Conservation (phyloP, 2,797 vertebrate species). For the Cheirogaleus major region DNA sequence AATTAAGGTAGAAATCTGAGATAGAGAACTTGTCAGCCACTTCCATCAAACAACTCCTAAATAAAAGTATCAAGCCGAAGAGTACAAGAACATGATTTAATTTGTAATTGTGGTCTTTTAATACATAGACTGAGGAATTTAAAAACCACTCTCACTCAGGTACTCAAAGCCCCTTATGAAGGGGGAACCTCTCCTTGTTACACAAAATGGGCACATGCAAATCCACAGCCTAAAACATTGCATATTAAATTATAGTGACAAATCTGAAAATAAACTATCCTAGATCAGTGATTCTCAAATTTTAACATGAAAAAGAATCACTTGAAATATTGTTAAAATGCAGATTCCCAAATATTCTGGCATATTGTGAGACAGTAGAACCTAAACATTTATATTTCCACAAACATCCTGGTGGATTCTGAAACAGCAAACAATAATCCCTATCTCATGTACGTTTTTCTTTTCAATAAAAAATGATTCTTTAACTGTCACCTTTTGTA, state of each 20-base stretch:
- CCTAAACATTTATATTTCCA: background rate
- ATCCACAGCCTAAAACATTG: constrained; percentile 10
- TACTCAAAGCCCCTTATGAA: background rate
- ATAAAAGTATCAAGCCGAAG: background rate
- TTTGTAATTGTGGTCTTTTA: constrained; percentile 25
- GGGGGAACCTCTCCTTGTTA: background rate
- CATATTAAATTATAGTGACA: background rate
- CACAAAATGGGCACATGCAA: background rate
- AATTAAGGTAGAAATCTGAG: constrained; percentile 62
- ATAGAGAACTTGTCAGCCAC: background rate
- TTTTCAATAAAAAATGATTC: constrained; percentile 1
- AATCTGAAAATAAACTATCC: background rate
- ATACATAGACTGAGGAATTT: background rate
- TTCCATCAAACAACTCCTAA: constrained; percentile 21
- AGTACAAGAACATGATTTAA: background rate
- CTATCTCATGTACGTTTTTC: background rate
- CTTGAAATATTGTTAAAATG: background rate
- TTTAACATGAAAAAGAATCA: background rate
- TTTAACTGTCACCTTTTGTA: background rate
- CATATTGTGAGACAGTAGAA: background rate
- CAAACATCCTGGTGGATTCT: background rate
- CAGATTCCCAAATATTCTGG: background rate
- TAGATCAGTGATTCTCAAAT: background rate
- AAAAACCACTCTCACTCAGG: background rate
- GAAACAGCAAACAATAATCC: background rate